Evolutionary conservation across 2,888 invertebrate genomes (phyloP), one percentile per base, ranked within the genome.

Genomic region (Autographa pulchrina): DNA sequence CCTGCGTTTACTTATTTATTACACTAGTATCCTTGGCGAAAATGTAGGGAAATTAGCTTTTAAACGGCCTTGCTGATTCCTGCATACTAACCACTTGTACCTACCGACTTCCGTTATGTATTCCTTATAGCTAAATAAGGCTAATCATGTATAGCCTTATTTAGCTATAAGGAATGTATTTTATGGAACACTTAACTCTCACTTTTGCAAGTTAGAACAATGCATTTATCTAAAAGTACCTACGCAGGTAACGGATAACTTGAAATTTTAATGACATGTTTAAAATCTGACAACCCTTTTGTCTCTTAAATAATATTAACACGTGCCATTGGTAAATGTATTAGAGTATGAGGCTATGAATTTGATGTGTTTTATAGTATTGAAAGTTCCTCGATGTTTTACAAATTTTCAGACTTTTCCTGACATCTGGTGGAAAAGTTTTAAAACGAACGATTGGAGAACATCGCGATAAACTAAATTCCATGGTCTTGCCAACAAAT

Each of bases 371-470:
- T 38, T 11, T 3, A 35, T 0, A 35, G 35, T 35, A 8, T 6
- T 8, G 25, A 25, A 25, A 25, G 25, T 25, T 25, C 25, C 25
- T 25, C 25, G 25, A 25, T 38, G 38, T 38, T 38, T 8, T 0
- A 38, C 2, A 11, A 38, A 11, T 38, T 38, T 38, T 38, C 38
- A 11, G 38, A 4, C n/a, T 48, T 48, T 7, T 7, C 48, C 54
- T 61, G 84, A 83, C 84, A 83, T 82, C 82, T 82, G 79, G 84
- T 68, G 75, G 63, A 56, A 56, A 67, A 31, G 63, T 64, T 72
- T 38, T 38, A 72, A 25, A 78, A 83, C 81, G 67, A 32, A 48
- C 25, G 54, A 68, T 65, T 59, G 59, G 48, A 48, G 31, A 74
- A 67, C 70, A 54, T 31, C 62, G 54, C 63, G 63, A 9, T 76